These are phyloP conservation scores for Sebastes fasciatus DNA, from an alignment of 2,113 vertebrate species.

Conservation along the genomic window DNA sequence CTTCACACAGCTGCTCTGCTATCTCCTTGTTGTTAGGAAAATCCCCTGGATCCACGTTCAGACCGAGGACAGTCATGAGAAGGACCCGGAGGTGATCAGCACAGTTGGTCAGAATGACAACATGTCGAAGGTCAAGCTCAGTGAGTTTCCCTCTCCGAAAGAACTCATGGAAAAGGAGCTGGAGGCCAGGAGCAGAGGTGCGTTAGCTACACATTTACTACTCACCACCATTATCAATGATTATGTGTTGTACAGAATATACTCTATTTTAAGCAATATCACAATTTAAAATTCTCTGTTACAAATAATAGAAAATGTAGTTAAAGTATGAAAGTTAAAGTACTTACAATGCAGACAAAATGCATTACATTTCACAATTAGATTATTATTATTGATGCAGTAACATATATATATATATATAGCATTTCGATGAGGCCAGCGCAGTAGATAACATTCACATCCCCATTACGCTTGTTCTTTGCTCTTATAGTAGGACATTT, in stretches of 20 bases:
- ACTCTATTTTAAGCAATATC: neutral
- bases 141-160: conserved; percentile 90
- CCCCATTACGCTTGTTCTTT: too few species aligned
- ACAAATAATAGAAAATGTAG: neutral
- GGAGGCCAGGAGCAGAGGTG: conserved; percentile 91
- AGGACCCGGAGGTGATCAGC: conserved; percentile 96
- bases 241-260: neutral
- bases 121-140: conserved; percentile 91
- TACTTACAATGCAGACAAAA: neutral
- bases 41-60: conserved; percentile 98
- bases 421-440: neutral
- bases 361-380: neutral
- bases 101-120: conserved; percentile 93
- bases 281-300: neutral
- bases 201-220: conserved; percentile 2
- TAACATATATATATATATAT: neutral
- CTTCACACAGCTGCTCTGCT: neutral
- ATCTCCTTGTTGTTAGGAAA: conserved; percentile 84
- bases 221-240: neutral
- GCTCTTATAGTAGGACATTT: too few species aligned
- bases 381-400: neutral
- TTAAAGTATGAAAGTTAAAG: neutral
- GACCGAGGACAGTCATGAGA: conserved; percentile 95
- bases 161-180: conserved; percentile 93
- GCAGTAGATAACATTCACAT: too few species aligned